Evolutionary conservation across 1,140 invertebrate species (phyloP), one percentile per base, ranked within the genome.

Genomic region (Alviniconcha marisindica): DNA sequence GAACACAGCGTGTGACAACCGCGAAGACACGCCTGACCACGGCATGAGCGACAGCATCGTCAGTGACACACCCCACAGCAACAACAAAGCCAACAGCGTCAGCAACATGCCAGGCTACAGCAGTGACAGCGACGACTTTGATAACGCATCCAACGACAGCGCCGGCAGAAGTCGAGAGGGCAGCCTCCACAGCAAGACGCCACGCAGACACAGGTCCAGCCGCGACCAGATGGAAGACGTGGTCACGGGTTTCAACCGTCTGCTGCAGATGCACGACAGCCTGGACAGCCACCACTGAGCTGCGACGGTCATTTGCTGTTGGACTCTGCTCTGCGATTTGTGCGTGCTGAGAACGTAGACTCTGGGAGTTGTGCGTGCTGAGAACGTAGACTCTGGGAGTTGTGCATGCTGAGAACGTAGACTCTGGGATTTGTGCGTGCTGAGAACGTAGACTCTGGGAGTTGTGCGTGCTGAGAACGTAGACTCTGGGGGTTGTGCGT

Each of bases 1-100:
- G 60, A 88, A 90, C 84, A 89, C 91, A 44, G 91, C 93, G 18
- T 87, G 92, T 82, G 89, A 93, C 81, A 88, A 91, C 82, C 81
- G 91, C 42, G 73, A 86, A 24, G 82, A 91, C 74, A 80, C 92
- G 18, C 85, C 88, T 12, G 51, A 38, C 21, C 69, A 31, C n/a
- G 38, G 28, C 38, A 76, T 4, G 21, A 40, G 28, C 54, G 10
- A 36, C 36, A 78, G 51, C 77, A 56, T 7, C n/a, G 24, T 66
- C 28, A 66, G 31, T 15, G n/a, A 33, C 63, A 66, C 24, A 12
- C 31, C 63, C 4, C 12, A 24, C 28, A 12, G 28, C n/a, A 33
- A 33, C 63, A 33, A 28, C 54, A 5, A 5, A n/a, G 54, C 21
- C 54, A 18, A n/a, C 28, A 28, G 63, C 18, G 7, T 48, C 2